Evolutionary conservation across 2,888 invertebrate genomes (phyloP), one percentile per base, ranked within the genome.

Genomic region (Venustoraphidia nigricollis): DNA sequence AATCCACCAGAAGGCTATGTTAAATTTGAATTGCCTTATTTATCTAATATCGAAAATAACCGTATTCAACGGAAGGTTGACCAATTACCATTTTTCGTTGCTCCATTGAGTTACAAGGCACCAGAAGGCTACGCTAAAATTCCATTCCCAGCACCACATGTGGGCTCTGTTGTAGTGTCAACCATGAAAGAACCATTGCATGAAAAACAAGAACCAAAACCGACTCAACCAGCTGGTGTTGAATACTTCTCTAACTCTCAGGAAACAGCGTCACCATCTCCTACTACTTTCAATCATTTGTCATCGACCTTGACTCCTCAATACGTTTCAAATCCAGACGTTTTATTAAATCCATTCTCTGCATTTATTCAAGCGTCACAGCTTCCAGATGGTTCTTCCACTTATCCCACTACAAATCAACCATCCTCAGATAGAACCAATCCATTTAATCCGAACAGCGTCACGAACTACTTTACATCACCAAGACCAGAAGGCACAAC

Each of bases 101-200:
- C 89, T 1, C 89, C 89, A 0, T 64, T 88, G 27, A 89, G 85
- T 58, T 90, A 88, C 58, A 81, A 82, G 55, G 81, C 88, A n/a
- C 89, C 88, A 1, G 72, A 76, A 44, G 89, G 89, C 3, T 89
- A 86, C 60, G 83, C 85, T 0, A 90, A 89, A 66, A 89, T 90
- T 53, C 81, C 87, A 0, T 77, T 90, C 61, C 89, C 89, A 0
- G 81, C 87, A 10, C 89, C 89, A 0, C 89, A 90, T 57, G 87
- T 90, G 0, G 89, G 89, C 1, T 88, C 88, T 1, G 85, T 90
- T 4, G 85, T 90, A 0, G 75, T 89, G 2, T 17, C 34, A 51
- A 66, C 66, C 53, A 70, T 69, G 27, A 64, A 60, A 48, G 69
- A 67, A 50, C 54, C 55, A 27, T 44, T 60, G n/a, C 62, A 59